These are phyloP conservation scores for Trissoscelio sp. DNA, from an alignment of 2,888 invertebrate species.

Conservation along the genomic window DNA sequence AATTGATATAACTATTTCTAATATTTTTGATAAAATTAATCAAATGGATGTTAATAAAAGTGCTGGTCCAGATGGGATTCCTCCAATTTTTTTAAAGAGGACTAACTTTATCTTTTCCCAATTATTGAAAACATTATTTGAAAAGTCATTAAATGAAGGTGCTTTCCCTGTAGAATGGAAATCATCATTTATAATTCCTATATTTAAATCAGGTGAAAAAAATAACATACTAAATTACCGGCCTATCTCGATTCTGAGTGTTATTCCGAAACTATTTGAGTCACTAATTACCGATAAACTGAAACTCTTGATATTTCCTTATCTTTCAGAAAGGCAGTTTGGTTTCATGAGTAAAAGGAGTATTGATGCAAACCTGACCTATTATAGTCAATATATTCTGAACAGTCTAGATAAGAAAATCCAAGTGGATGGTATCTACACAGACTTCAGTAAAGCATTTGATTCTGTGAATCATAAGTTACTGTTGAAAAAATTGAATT, in stretches of 20 bases:
- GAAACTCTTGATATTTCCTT: not conserved
- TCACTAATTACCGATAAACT: not conserved
- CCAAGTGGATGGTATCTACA: not conserved
- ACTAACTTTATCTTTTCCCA: not conserved
- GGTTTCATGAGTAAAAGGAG: not conserved
- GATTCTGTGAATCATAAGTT: too few species aligned
- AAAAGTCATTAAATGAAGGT: not conserved
- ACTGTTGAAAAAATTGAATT: too few species aligned
- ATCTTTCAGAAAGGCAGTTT: not conserved
- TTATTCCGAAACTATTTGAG: not conserved
- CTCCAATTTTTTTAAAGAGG: not conserved
- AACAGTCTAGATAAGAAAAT: not conserved
- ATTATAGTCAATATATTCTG: not conserved
- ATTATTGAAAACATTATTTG: not conserved
- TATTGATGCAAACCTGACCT: not conserved
- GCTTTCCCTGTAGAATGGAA: not conserved
- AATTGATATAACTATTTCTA: not conserved
- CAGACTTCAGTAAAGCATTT: slow-evolving; percentile 5
- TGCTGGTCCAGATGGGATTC: not conserved
- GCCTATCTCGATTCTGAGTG: not conserved
- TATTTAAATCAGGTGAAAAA: not conserved
- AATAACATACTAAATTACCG: not conserved
- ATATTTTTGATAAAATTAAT: not conserved
- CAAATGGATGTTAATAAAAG: not conserved
- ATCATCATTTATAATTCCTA: not conserved